Base-by-base conservation (phyloP, 2,888 invertebrate genomes). In the Noctua pronuba region DNA sequence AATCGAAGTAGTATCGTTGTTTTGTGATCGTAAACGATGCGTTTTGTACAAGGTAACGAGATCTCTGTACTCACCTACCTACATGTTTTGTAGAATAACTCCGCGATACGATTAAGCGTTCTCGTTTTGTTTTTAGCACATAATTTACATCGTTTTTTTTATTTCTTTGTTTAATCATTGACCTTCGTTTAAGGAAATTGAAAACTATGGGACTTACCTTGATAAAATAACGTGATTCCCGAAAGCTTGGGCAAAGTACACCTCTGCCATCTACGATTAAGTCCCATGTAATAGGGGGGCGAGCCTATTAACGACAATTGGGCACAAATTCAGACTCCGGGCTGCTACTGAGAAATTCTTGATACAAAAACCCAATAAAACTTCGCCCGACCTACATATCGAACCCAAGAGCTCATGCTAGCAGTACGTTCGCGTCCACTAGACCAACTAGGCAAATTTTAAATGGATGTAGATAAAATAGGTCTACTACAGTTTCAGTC, bases 11-110 rank as follows among this genome's bases (percentile, higher is more conserved):
- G 28, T 65, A 46, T 75, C 70, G 64, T 41, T 62, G 58, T 79
- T 44, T 58, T 86, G 69, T 77, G 83, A 75, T 88, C 68, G 55
- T 41, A 69, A 69, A 69, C 70, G 75, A 79, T 58, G 80, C 79
- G 73, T 58, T 73, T 13, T 41, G 31, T 21, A 31, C 86, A 83
- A 88, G 86, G 86, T 81, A 78, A 69, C 74, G 13, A 31, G 16
- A 41, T 65, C 41, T 65, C n/a, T 49, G n/a, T 28, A 28, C 62
- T 21, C 11, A 35, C 65, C 28, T 28, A 58, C 58, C n/a, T 58
- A 73, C 52, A 66, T 77, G 55, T 79, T 73, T 68, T 72, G 79
- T 81, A 64, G 70, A 58, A 73, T 73, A 72, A 84, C 28, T 68
- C 58, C 35, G 38, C 41, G 58, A 75, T 86, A 52, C 35, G 46